Base-by-base conservation (phyloP, 2,113 vertebrate genomes). In the Paraplagusia blochii region DNA sequence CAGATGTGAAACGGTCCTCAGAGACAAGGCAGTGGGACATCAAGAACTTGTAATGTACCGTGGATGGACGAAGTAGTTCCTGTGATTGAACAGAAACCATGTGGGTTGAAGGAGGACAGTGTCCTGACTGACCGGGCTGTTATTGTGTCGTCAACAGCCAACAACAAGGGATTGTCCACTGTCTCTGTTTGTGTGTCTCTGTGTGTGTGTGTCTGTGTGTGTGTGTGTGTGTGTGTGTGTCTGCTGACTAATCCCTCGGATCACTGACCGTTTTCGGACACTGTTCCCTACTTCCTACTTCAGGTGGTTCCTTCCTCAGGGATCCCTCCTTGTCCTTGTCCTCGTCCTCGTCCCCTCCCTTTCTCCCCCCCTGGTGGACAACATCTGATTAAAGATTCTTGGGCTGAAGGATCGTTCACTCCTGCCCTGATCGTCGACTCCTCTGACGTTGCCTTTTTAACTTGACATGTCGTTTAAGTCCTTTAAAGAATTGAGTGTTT, bases 391-490 rank as follows among this genome's bases (percentile, higher is more conserved):
- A 78, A 19, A 61, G 53, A 82, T 85, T 87, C 85, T 84, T 83
- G 62, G 79, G 66, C 67, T 82, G 76, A 81, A 77, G 85, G 83
- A 85, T 78, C 58, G 60, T 77, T 77, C 58, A 74, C 66, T 2
- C 57, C 2, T 53, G 61, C 67, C 63, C 56, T 77, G 63, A 82
- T 85, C 72, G 76, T 82, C 82, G 81, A 80, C 75, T 84, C 72
- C 72, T 77, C 59, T 45, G 48, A 69, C 42, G 53, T 48, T 63
- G 69, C 45, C 61, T 18, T 77, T 76, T 83, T 84, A 66, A 72
- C 77, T 71, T 76, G 87, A 85, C 83, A 90, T 90, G 89, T 90
- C 90, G 77, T 90, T 90, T 80, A 85, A 75, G 80, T 86, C 87
- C 49, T 79, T 90, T 71, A 91, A 90, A 82, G 89, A 90, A 79